A percentile compares a stretch with the other conserved stretches of the same genome.
Conservation (phyloP, 1,140 invertebrate genomes). For the Nephotettix cincticeps region DNA sequence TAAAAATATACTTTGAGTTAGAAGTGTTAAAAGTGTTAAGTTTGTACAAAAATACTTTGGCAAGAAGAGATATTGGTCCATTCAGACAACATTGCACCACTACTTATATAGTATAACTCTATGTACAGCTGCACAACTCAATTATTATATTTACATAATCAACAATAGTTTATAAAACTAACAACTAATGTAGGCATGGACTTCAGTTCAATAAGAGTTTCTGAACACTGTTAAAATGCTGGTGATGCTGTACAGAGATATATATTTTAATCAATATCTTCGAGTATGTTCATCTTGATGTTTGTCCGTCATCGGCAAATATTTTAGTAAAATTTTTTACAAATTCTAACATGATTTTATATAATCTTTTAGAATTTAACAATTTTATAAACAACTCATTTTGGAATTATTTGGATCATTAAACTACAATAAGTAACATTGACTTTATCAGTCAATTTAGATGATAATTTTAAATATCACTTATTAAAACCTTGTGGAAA, state of each 20-base stretch:
- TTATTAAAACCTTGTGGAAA: too few relatives aligned
- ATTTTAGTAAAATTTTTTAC: not conserved
- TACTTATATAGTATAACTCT: not conserved
- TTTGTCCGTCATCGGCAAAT: too few relatives aligned
- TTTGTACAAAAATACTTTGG: conserved; percentile 12
- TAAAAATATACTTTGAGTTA: not conserved
- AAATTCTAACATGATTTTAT: not conserved
- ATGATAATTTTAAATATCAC: too few relatives aligned
- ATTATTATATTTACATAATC: not conserved
- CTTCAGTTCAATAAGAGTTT: not conserved
- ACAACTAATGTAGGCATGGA: not conserved
- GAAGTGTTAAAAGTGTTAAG: not conserved
- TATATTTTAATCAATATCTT: too few relatives aligned
- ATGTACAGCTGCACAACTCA: not conserved
- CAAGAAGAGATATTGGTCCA: conserved; percentile 5
- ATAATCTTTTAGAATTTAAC: not conserved
- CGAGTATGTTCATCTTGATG: too few relatives aligned
- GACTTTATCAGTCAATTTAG: too few relatives aligned
- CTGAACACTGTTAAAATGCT: not conserved
- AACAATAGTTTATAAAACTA: conserved; percentile 10
- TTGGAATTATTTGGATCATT: too few relatives aligned
- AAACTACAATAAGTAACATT: too few relatives aligned
- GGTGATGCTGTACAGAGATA: not conserved
- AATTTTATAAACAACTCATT: not conserved
- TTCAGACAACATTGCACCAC: conserved; percentile 3